Base-by-base conservation (phyloP, 2,888 invertebrate genomes). In the Litoditis marina region DNA sequence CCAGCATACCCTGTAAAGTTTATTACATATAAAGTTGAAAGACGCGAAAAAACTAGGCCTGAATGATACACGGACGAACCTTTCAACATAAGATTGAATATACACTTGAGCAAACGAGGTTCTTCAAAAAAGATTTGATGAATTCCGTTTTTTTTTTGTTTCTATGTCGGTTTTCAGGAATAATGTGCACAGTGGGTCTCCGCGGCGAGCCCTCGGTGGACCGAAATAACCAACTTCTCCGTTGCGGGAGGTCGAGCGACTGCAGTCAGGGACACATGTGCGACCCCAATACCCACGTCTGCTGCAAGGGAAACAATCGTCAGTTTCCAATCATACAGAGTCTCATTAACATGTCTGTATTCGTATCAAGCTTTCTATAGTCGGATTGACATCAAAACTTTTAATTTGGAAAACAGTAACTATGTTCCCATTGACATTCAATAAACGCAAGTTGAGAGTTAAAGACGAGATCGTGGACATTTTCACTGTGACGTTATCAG, bases 231-330 rank as follows among this genome's bases (percentile, higher is more conserved):
- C 63, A 67, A 2, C 54, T 79, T 42, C 54, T 78, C 6, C 46
- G 69, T 34, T 80, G 80, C 55, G 53, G 60, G 4, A 58, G 74
- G 50, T 72, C 73, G 2, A 51, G 65, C 16, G 72, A 74, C 54
- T 74, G 74, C 50, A 66, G 67, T 32, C 68, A 69, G 64, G 76
- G 76, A 5, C 74, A 73, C 27, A 72, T 80, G 66, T 80, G 80
- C 57, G 80, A 80, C 63, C 78, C 78, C 36, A 71, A 64, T 46
- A 65, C 64, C 25, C 66, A 71, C 28, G 78, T 80, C 6, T 80
- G 80, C 64, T 80, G 80, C 63, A 77, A 74, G 50, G 79, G 80
- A 68, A 69, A 67, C 13, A 80, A 80, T 54, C 63, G 80, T 78
- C 44, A 72, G 76, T 70, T 27, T 42, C 8, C 6, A 31, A 16